Evolutionary conservation across 2,113 vertebrate species (phyloP).

Genomic region (Gopherus flavomarginatus): DNA sequence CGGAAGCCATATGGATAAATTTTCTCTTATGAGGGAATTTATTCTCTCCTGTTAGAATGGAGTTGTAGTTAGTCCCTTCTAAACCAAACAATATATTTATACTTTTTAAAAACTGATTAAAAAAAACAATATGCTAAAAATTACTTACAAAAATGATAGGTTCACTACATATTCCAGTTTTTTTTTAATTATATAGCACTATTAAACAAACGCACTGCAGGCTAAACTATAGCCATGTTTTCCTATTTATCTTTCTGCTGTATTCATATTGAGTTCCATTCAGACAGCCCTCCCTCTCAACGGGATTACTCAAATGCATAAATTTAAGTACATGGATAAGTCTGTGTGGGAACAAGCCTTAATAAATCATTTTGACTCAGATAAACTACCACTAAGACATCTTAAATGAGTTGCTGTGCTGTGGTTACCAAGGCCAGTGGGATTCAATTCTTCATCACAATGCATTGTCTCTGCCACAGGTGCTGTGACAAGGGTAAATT

Average conservation of each 20-base stretch:
- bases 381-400: not conserved
- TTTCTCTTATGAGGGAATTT: not conserved
- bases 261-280: not conserved
- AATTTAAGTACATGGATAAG: not conserved
- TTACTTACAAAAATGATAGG: not conserved
- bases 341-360: not conserved
- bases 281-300: not conserved
- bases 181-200: not conserved
- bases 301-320: not conserved
- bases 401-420: not conserved
- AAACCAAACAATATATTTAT: not conserved
- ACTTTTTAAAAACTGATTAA: not conserved
- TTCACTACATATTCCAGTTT: not conserved
- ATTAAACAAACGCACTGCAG: not conserved
- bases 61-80: not conserved
- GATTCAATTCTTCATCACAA: not conserved
- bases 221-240: not conserved
- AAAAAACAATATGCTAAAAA: not conserved
- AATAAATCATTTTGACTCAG: not conserved
- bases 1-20: not conserved
- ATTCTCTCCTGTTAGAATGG: not conserved
- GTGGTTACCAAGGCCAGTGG: not conserved
- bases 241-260: not conserved
- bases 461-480: not conserved
- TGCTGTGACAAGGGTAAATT: not conserved